Evolutionary conservation across 2,888 invertebrate genomes (phyloP), one percentile per base, ranked within the genome.

Genomic region (Tromatobia lineatoria): DNA sequence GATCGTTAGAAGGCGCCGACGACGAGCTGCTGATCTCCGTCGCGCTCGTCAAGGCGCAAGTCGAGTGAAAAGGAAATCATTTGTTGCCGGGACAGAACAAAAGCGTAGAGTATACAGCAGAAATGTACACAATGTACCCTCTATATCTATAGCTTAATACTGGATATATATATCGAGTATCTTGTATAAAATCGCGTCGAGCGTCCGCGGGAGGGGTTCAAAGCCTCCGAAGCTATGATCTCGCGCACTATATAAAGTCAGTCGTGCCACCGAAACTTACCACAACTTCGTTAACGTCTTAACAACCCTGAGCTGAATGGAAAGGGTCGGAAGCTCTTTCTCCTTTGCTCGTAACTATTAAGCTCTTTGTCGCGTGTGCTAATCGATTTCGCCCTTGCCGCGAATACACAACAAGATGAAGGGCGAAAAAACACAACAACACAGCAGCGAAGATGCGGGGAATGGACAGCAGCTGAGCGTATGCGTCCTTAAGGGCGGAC

Each of bases 191-290:
- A 45, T 18, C 15, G 18, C 50, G 13, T 50, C 69, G 45, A 2
- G 47, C 59, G 74, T 61, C 57, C 18, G 67, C 75, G 64, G 71
- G 77, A 82, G 86, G 84, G 80, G 80, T 71, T 74, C 38, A 73
- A 80, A 69, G 38, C 74, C 54, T 69, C 77, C 59, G 34, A 47
- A 18, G 59, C 25, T 69, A 69, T 69, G 67, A 77, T 69, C 73
- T 76, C 67, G 29, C 38, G 47, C 34, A 69, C 80, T 86, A 82
- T 86, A 86, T 80, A 82, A 86, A 82, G 78, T 38, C 76, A 74
- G 67, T 71, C 75, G 69, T 78, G 82, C 64, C 64, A 75, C 75
- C 80, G 77, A 80, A 84, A 82, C 76, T 78, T 78, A 70, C 38
- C 74, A 70, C 54, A 80, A 52, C 70, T 59, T 73, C 38, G 77